Percentiles rank a stretch among this genome's conserved stretches.
phyloP scores from a whole-genome alignment of 2,888 invertebrate species.

The Clivina fossor region DNA sequence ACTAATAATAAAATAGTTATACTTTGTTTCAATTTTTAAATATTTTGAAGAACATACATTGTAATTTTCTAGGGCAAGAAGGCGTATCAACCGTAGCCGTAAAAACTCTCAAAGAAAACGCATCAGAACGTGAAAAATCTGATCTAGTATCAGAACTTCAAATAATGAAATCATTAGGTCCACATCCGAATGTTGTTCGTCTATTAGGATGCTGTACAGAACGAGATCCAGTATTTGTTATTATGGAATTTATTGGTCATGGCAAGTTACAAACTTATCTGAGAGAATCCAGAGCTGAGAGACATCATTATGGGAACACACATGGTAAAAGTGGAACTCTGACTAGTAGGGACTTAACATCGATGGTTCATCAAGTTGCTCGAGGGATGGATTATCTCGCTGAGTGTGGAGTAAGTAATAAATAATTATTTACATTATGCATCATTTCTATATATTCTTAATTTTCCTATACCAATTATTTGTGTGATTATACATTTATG shows the following conservation, averaged over 20 bases:
- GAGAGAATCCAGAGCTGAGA: constrained; percentile 80
- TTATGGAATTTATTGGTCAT: constrained; percentile 86
- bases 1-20: no score
- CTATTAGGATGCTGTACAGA: constrained; percentile 88
- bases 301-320: constrained; percentile 73
- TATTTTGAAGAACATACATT: no score
- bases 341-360: constrained; percentile 83
- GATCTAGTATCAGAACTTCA: constrained; percentile 86
- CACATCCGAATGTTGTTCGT: constrained; percentile 87
- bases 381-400: constrained; percentile 87
- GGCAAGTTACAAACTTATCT: constrained; percentile 90
- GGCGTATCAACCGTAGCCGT: constrained; percentile 85
- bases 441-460: no score
- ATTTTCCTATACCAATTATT: no score
- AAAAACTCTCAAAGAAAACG: constrained; percentile 92
- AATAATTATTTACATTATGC: background rate
- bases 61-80: constrained; percentile 59
- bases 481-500: no score
- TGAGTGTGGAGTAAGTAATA: constrained; percentile 71
- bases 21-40: no score
- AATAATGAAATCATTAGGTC: constrained; percentile 89
- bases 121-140: constrained; percentile 80
- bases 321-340: constrained; percentile 75
- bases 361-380: constrained; percentile 89
- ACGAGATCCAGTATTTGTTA: constrained; percentile 86